Percentiles rank a stretch among this genome's conserved stretches.
phyloP scores from a whole-genome alignment of 2,113 vertebrate genomes.

The Heloderma charlesbogerti region DNA sequence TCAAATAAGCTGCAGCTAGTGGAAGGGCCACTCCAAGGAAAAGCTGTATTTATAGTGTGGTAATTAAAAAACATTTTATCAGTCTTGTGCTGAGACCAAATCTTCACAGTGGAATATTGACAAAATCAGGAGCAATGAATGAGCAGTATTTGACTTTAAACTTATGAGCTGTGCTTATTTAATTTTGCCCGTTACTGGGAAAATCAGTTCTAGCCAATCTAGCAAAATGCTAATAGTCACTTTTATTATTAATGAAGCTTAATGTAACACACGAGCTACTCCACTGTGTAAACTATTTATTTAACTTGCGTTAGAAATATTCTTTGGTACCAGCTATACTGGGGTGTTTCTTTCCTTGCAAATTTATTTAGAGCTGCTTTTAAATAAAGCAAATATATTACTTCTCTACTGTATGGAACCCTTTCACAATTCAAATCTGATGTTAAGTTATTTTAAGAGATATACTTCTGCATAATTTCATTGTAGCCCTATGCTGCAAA shows the following conservation, averaged over 20 bases:
- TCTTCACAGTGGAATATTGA: conserved; percentile 86
- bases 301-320: conserved; percentile 64
- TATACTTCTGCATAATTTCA: conserved; percentile 16
- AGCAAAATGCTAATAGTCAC: conserved; percentile 67
- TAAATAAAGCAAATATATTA: conserved; percentile 51
- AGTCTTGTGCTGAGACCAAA: conserved; percentile 77
- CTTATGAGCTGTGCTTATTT: conserved; percentile 86
- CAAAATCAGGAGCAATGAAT: conserved; percentile 77
- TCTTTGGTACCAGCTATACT: conserved; percentile 60
- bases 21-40: conserved; percentile 75
- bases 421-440: conserved; percentile 22
- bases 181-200: conserved; percentile 74
- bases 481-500: neutral
- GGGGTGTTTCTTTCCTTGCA: conserved; percentile 63
- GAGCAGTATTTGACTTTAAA: conserved; percentile 88
- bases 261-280: conserved; percentile 54
- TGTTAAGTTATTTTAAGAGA: conserved; percentile 42
- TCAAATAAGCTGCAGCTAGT: conserved; percentile 85
- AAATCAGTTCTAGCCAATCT: conserved; percentile 67
- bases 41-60: conserved; percentile 89
- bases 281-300: conserved; percentile 58
- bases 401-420: neutral
- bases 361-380: conserved; percentile 63
- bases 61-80: conserved; percentile 99
- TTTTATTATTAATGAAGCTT: conserved; percentile 77